These are phyloP conservation scores for Cryptotermes secundus DNA, from an alignment of 1,140 invertebrate species.

Conservation along the genomic window DNA sequence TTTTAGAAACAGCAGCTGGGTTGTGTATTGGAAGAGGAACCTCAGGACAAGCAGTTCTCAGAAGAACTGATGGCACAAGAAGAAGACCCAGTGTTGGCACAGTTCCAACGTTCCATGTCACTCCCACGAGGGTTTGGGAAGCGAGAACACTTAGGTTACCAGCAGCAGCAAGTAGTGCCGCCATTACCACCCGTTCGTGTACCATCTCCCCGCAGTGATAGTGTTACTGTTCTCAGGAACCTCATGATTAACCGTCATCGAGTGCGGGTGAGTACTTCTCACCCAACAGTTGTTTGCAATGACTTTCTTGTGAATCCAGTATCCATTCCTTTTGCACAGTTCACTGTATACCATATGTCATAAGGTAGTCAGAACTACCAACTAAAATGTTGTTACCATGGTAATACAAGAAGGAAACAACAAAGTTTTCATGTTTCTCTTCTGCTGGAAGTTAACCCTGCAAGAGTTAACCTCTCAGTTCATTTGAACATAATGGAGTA, in stretches of 20 bases:
- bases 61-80: constrained; percentile 5
- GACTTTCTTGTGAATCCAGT: background rate
- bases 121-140: constrained; percentile 51
- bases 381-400: no score
- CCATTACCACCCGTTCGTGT: constrained; percentile 43
- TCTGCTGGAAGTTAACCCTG: no score
- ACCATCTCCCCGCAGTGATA: constrained; percentile 51
- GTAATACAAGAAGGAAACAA: no score
- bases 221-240: constrained; percentile 49
- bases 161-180: constrained; percentile 39
- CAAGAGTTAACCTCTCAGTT: no score
- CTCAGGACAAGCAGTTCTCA: background rate
- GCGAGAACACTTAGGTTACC: background rate
- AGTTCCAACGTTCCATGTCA: constrained; percentile 47
- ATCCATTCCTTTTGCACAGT: background rate
- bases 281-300: background rate
- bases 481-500: no score
- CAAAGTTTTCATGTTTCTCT: no score
- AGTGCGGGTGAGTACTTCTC: constrained; percentile 45
- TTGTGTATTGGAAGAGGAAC: constrained; percentile 40
- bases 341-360: background rate
- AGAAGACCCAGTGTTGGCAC: constrained; percentile 38
- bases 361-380: background rate
- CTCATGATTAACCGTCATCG: constrained; percentile 48
- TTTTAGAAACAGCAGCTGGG: constrained; percentile 45